phyloP scores from a whole-genome alignment of 2,888 invertebrate species.

The Tridacna crocea region DNA sequence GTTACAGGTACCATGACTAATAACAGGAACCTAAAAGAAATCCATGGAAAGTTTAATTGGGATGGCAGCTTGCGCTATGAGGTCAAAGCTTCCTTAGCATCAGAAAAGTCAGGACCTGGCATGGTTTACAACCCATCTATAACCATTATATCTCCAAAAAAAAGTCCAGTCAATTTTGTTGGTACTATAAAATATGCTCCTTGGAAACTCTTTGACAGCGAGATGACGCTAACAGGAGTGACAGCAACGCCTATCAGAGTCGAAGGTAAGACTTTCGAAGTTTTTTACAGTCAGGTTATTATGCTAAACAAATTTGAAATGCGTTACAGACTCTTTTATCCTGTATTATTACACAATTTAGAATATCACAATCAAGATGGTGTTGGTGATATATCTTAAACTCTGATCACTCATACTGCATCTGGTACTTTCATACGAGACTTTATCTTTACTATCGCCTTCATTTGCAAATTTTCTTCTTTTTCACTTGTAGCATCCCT shows the following conservation, averaged over 20 bases:
- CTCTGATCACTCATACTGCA: too few relatives aligned
- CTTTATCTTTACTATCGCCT: too few relatives aligned
- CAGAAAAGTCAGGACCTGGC: slow-evolving; percentile 56
- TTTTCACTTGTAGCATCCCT: slow-evolving; percentile 4
- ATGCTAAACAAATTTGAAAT: too few relatives aligned
- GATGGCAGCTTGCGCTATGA: slow-evolving; percentile 53
- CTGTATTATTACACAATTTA: too few relatives aligned
- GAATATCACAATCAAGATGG: too few relatives aligned
- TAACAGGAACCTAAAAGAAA: slow-evolving; percentile 37
- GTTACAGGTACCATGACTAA: slow-evolving; percentile 51
- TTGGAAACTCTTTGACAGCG: slow-evolving; percentile 60
- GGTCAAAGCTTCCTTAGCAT: slow-evolving; percentile 48
- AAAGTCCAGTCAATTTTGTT: slow-evolving; percentile 41
- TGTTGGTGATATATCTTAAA: too few relatives aligned
- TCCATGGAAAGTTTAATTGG: slow-evolving; percentile 60
- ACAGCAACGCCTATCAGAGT: slow-evolving; percentile 60
- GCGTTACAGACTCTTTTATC: too few relatives aligned
- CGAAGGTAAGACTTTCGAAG: slow-evolving; percentile 59
- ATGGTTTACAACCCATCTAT: slow-evolving; percentile 58
- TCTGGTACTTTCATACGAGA: too few relatives aligned
- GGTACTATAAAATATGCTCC: slow-evolving; percentile 63
- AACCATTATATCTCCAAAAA: slow-evolving; percentile 45
- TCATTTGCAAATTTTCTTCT: too few relatives aligned
- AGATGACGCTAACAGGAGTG: slow-evolving; percentile 66
- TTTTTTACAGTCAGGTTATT: background rate